Conservation (phyloP, 2,113 vertebrate genomes). For the Sinocyclocheilus maitianheensis region DNA sequence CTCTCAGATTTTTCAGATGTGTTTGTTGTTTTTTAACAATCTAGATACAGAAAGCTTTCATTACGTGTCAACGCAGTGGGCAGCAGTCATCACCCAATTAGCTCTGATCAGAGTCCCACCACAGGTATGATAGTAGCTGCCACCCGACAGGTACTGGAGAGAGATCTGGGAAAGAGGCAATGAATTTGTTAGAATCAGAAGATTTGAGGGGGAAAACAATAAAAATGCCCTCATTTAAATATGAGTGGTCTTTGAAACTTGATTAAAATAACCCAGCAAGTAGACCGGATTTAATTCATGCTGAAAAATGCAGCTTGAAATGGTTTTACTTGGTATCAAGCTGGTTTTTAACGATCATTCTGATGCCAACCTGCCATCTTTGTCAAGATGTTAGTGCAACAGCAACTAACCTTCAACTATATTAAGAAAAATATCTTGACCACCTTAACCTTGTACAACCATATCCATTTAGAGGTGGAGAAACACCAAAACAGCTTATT, state of each 20-base stretch:
- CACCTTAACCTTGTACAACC: neutral
- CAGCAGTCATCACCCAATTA: constrained; percentile 81
- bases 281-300: no score
- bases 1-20: no score
- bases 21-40: neutral
- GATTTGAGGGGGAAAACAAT: neutral
- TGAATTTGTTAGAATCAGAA: neutral
- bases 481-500: no score
- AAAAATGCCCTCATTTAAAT: neutral
- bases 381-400: no score
- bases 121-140: constrained; percentile 77
- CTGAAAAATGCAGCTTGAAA: neutral
- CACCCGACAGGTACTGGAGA: constrained; percentile 72
- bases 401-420: neutral
- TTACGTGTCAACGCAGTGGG: constrained; percentile 80
- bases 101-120: constrained; percentile 74
- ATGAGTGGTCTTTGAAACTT: neutral
- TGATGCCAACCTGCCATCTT: neutral
- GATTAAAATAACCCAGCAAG: no score
- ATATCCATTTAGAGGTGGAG: no score
- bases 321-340: neutral
- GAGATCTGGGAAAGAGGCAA: constrained; percentile 72
- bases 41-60: neutral
- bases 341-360: neutral
- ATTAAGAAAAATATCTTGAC: neutral